Conservation (phyloP, 2,797 vertebrate genomes). For the Anableps anableps region DNA sequence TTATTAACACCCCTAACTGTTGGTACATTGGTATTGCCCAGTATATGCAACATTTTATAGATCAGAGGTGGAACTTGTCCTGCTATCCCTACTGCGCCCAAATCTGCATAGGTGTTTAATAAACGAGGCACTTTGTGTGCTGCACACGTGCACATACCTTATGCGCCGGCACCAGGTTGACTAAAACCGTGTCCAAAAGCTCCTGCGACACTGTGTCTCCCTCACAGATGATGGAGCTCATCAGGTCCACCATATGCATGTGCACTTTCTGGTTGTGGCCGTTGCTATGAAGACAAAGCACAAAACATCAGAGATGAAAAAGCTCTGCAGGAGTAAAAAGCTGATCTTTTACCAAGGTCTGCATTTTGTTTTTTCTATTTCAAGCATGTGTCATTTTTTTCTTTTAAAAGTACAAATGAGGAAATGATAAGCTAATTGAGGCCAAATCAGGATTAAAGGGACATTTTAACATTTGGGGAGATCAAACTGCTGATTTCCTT, state of each 20-base stretch:
- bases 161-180: slow-evolving; percentile 96
- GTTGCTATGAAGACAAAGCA: slow-evolving; percentile 82
- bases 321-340: not conserved
- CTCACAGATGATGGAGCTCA: slow-evolving; percentile 99
- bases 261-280: slow-evolving; percentile 99
- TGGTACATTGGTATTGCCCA: not conserved
- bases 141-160: slow-evolving; percentile 81
- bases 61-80: not conserved
- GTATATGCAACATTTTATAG: not conserved
- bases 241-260: slow-evolving; percentile 99
- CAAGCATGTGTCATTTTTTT: not conserved
- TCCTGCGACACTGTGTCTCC: slow-evolving; percentile 98
- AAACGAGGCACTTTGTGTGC: not conserved
- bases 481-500: not conserved
- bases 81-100: not conserved
- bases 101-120: no score
- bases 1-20: not conserved
- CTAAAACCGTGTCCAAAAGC: slow-evolving; percentile 94
- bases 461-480: not conserved
- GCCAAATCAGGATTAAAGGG: not conserved
- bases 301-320: slow-evolving; percentile 18
- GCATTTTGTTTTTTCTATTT: not conserved
- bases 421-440: not conserved
- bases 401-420: not conserved
- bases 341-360: not conserved